Conservation (phyloP, 2,797 vertebrate genomes). For the Sebastolobus altivelis region DNA sequence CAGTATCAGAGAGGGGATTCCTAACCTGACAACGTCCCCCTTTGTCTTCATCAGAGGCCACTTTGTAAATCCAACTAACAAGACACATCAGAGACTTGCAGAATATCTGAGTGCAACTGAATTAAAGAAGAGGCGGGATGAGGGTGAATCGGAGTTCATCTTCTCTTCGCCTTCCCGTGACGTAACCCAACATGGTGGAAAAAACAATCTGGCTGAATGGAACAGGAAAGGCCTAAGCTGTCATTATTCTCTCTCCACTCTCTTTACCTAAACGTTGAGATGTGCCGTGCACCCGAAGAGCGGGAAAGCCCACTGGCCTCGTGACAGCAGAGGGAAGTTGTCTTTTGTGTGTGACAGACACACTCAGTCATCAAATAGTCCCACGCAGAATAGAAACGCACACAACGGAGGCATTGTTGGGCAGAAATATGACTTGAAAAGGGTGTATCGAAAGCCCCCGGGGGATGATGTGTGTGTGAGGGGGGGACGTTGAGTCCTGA, state of each 20-base stretch:
- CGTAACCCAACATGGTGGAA: constrained; percentile 23
- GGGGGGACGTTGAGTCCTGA: constrained; percentile 35
- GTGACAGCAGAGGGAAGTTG: constrained; percentile 60
- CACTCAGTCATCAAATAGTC: constrained; percentile 59
- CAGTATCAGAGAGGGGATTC: constrained; percentile 48
- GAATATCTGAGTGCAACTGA: constrained; percentile 41
- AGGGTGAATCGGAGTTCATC: constrained; percentile 69
- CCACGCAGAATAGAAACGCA: constrained; percentile 32
- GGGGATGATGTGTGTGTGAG: constrained; percentile 4
- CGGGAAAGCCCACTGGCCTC: constrained; percentile 48
- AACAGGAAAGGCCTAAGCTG: constrained; percentile 32
- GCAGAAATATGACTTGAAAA: constrained; percentile 60
- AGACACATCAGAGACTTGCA: constrained; percentile 44
- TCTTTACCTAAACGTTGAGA: constrained; percentile 35
- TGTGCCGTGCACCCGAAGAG: constrained; percentile 7
- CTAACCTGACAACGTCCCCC: constrained; percentile 48
- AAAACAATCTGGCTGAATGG: constrained; percentile 14
- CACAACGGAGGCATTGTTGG: constrained; percentile 63
- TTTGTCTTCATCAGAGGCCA: constrained; percentile 46
- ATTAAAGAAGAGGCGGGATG: constrained; percentile 41
- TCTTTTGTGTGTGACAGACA: constrained; percentile 52
- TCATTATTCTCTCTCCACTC: constrained; percentile 23
- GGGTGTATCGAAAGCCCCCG: constrained; percentile 62
- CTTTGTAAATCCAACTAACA: constrained; percentile 58
- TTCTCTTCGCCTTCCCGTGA: constrained; percentile 13